Conservation (phyloP, 2,113 vertebrate genomes). For the Pteruthius melanotis region DNA sequence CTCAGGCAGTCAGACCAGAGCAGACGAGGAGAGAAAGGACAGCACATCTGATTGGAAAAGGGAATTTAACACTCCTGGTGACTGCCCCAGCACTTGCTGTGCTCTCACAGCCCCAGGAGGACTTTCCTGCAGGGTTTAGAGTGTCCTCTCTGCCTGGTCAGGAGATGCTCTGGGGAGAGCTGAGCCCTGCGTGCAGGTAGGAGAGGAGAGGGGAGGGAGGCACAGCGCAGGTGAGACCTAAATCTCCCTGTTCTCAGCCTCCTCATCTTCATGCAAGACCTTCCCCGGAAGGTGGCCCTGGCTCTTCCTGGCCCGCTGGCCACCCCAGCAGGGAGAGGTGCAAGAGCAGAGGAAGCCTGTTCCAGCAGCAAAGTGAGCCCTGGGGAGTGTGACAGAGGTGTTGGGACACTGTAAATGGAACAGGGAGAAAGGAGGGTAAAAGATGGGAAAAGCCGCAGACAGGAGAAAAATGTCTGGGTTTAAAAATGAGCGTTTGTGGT, state of each 20-base stretch:
- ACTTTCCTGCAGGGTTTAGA: neutral
- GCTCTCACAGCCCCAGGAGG: neutral
- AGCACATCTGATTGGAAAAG: rapidly evolving
- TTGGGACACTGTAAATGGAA: neutral
- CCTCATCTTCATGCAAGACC: neutral
- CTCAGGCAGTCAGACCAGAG: neutral
- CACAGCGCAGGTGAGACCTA: rapidly evolving
- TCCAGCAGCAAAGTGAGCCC: neutral
- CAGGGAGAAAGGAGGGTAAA: neutral
- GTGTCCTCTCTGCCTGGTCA: rapidly evolving
- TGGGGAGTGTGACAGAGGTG: neutral
- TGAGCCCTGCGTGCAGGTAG: neutral
- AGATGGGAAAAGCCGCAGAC: neutral
- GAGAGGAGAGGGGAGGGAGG: neutral
- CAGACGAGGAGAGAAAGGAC: neutral
- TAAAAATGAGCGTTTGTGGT: neutral
- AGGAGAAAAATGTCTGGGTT: neutral
- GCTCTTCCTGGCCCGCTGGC: neutral
- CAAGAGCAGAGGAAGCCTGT: neutral
- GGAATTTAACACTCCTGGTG: neutral
- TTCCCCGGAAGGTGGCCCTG: neutral
- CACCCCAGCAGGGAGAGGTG: rapidly evolving
- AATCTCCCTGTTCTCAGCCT: neutral
- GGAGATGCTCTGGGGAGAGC: neutral
- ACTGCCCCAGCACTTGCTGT: neutral